These are phyloP conservation scores for Drosophila antonietae DNA, from an alignment of 2,888 invertebrate species.

Conservation along the genomic window DNA sequence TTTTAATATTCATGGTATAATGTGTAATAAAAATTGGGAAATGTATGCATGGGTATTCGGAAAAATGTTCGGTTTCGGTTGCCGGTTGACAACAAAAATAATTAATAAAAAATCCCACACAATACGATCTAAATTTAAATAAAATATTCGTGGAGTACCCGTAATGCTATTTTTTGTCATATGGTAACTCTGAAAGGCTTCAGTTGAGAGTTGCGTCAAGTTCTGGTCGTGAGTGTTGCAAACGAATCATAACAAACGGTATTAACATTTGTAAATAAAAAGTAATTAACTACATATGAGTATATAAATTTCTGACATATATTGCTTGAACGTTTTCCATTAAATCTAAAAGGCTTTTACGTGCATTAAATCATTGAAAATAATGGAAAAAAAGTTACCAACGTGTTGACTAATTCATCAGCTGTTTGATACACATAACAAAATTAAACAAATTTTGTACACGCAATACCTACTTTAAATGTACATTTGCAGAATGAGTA, in stretches of 20 bases:
- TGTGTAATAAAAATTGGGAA: no score
- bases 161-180: neutral
- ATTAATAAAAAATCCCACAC: no score
- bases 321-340: neutral
- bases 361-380: neutral
- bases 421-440: conserved; percentile 40
- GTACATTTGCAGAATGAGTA: neutral
- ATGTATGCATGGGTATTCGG: neutral
- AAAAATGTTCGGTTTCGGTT: no score
- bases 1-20: neutral
- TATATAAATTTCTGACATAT: neutral
- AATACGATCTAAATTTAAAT: neutral
- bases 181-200: conserved; percentile 38
- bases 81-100: neutral
- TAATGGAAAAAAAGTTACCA: neutral
- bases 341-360: neutral
- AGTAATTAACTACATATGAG: conserved; percentile 3
- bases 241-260: conserved; percentile 30
- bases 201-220: conserved; percentile 29
- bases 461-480: conserved; percentile 27
- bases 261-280: conserved; percentile 18
- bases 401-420: conserved; percentile 42
- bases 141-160: conserved; percentile 4
- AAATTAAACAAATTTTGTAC: conserved; percentile 33
- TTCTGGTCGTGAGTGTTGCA: conserved; percentile 83